A percentile compares a stretch with the other conserved stretches of the same genome.
phyloP scores from a whole-genome alignment of 2,113 vertebrate species.

The Lepidothrix coronata region DNA sequence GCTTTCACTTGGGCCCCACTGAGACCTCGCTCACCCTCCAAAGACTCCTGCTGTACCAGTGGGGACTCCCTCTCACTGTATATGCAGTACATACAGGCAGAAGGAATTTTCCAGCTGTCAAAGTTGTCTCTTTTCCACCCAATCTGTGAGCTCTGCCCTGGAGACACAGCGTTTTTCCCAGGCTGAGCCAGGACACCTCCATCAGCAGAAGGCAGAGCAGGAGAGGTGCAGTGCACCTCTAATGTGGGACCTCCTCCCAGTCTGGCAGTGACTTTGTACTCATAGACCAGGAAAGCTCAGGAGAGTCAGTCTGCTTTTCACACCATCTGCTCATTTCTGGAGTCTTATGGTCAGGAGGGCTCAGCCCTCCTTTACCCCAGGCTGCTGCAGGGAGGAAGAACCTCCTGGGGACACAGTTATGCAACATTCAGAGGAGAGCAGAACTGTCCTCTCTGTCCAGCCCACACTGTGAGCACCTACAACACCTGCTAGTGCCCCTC shows the following conservation, averaged over 20 bases:
- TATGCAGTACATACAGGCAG: not conserved
- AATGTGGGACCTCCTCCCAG: accelerated
- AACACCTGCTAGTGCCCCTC: not conserved
- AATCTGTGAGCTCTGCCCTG: not conserved
- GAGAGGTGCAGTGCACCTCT: not conserved
- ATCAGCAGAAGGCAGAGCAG: not conserved
- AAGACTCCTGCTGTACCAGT: not conserved
- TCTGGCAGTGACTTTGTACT: not conserved
- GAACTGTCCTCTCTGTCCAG: not conserved
- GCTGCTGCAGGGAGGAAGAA: not conserved
- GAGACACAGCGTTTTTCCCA: not conserved
- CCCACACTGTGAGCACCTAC: not conserved
- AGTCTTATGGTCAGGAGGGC: not conserved
- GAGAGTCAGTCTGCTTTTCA: not conserved
- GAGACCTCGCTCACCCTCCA: not conserved
- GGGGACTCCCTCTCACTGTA: not conserved
- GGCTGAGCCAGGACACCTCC: not conserved
- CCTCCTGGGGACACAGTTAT: not conserved
- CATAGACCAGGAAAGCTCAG: not conserved
- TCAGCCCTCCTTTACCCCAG: not conserved
- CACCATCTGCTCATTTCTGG: not conserved
- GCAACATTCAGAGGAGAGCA: not conserved
- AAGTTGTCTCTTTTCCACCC: not conserved
- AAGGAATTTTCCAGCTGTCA: not conserved
- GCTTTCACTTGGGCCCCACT: not conserved